phyloP scores from a whole-genome alignment of 2,113 vertebrate species.

The Serilophus lunatus region DNA sequence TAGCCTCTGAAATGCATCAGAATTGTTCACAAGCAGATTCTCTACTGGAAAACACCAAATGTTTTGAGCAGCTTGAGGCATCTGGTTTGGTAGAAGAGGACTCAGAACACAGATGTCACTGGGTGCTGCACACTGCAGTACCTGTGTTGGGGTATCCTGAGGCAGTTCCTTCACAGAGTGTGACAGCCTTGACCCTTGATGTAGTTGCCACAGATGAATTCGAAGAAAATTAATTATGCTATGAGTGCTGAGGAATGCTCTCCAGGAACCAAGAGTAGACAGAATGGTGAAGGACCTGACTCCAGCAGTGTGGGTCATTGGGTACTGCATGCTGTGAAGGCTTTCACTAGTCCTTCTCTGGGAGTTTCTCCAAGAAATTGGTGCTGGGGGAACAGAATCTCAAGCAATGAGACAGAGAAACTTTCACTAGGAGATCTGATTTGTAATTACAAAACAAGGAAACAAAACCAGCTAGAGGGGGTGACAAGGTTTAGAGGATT shows the following conservation, averaged over 20 bases:
- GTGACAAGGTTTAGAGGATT: neutral
- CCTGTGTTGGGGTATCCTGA: fast-evolving
- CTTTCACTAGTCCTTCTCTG: neutral
- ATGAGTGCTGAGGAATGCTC: neutral
- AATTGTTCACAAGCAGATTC: neutral
- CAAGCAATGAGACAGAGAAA: neutral
- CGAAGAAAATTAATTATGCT: neutral
- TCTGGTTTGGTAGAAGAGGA: neutral
- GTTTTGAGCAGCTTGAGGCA: neutral
- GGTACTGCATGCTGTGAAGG: neutral
- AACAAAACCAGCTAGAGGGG: neutral
- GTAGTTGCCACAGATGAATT: neutral
- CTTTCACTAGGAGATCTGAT: neutral
- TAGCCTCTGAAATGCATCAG: neutral
- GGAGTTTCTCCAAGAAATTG: neutral
- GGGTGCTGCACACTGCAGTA: neutral
- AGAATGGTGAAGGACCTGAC: neutral
- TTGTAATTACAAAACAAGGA: neutral
- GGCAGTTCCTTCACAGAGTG: neutral
- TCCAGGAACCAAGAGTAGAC: neutral
- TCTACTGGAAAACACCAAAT: neutral
- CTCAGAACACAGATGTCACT: neutral
- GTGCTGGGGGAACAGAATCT: neutral
- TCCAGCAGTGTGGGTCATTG: neutral
- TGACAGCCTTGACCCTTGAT: neutral